Base-by-base conservation (phyloP, 1,140 invertebrate species). In the Papilio aristodemus region DNA sequence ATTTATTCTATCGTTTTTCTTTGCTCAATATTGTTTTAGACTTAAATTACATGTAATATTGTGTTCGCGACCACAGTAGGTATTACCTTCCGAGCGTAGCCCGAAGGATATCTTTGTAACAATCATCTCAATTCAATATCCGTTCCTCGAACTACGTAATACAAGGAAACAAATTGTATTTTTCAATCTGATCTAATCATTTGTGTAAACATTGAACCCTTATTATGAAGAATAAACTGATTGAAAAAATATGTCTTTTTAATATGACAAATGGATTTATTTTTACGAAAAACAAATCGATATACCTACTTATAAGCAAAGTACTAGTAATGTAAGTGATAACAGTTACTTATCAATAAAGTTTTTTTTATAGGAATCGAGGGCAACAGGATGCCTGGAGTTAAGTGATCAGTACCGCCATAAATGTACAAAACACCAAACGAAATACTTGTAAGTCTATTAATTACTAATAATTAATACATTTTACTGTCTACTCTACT, bases 101-200 rank as follows among this genome's bases (percentile, higher is more conserved):
- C 46, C 46, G 46, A 50, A 50, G 46, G 46, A 50, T 50, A 50
- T 13, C 38, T 39, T 50, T 50, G 46, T 25, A 43, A 43, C 41
- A 50, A 50, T 50, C 46, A 50, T 50, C 46, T 50, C 19, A 25
- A 50, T 50, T 50, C 46, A 50, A 50, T 50, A 50, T 50, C 19
- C 46, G 2, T 22, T 50, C 46, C 9, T 46, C 14, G 27, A 32
- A 32, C 43, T 50, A 50, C 46, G 46, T 50, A 50, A 50, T 50
- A 50, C 46, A 25, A 50, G 46, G 46, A 50, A 50, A 50, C 46
- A 50, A 22, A 50, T 50, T 50, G 22, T 50, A 22, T 50, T 50
- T 8, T 3, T 17, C 43, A 19, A 9, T 50, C 10, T 17, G 14
- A 50, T 22, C 46, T 50, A 22, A 50, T 50, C 8, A 50, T 50